Evolutionary conservation across 2,797 vertebrate genomes (phyloP), one percentile per base, ranked within the genome.

Genomic region (Eulemur coronatus): DNA sequence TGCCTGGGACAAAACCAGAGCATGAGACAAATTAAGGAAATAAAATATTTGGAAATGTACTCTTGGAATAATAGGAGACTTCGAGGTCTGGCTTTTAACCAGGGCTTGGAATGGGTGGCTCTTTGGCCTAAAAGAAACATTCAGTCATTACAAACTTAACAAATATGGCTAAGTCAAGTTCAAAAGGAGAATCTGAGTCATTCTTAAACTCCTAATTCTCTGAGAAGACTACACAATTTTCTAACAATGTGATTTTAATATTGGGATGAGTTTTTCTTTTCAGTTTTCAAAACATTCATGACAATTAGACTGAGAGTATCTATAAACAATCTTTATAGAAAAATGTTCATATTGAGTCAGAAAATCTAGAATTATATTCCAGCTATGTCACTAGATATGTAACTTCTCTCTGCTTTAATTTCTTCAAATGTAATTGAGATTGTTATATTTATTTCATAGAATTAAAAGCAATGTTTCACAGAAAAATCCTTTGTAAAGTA

Each of bases 1-100:
- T 98, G 97, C 95, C 97, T 98, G 97, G 96, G 98, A 97, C 96
- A 96, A 96, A 98, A 98, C 88, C 95, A 98, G 97, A 97, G 95
- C 95, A 97, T 97, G 98, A 98, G 96, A 98, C 63, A 98, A 98
- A 98, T 98, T 98, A 98, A 98, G 97, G 97, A 98, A 98, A 98
- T 98, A 99, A 98, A 98, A 98, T 98, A 98, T 98, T 98, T 97
- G 97, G 96, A 98, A 98, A 98, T 97, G 96, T 97, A 97, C 94
- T 97, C 95, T 98, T 98, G 97, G 97, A 98, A 98, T 98, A 98
- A 98, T 98, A 98, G 98, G 93, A 97, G 92, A 97, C 97, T 98
- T 97, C 65, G 91, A 98, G 97, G 97, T 97, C 95, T 98, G 98
- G 97, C 97, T 97, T 94, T 97, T 95, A 95, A 96, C 97, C 96